These are phyloP conservation scores for Tinea semifulvella DNA, from an alignment of 2,888 invertebrate genomes.

Conservation along the genomic window DNA sequence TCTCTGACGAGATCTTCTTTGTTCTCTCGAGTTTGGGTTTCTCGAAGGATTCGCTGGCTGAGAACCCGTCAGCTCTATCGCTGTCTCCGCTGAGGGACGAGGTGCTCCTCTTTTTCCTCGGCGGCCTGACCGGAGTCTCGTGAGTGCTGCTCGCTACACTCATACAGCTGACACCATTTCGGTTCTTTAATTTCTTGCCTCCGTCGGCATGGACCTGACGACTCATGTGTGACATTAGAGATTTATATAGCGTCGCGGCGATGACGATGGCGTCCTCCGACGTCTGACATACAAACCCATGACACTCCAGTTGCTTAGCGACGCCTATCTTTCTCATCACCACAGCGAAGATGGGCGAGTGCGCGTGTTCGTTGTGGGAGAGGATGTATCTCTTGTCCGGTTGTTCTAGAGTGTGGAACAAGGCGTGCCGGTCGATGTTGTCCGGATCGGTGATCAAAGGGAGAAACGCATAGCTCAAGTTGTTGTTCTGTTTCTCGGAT, in stretches of 20 bases:
- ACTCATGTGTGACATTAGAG: constrained; percentile 83
- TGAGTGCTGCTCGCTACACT: constrained; percentile 74
- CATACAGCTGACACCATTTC: constrained; percentile 80
- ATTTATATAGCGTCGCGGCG: constrained; percentile 90
- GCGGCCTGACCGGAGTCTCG: constrained; percentile 72
- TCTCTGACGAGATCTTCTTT: constrained; percentile 66
- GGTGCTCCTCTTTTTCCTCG: constrained; percentile 76
- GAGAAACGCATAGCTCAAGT: constrained; percentile 78
- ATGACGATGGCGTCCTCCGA: constrained; percentile 92
- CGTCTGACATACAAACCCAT: constrained; percentile 89
- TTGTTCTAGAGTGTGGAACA: constrained; percentile 67
- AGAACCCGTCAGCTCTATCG: constrained; percentile 64
- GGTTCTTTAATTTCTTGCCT: constrained; percentile 69
- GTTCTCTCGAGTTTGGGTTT: constrained; percentile 61
- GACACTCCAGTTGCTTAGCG: constrained; percentile 85
- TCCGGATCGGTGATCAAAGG: constrained; percentile 86
- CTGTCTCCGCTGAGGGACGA: constrained; percentile 71
- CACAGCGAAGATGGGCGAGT: constrained; percentile 87
- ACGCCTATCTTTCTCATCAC: constrained; percentile 86
- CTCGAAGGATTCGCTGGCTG: constrained; percentile 54
- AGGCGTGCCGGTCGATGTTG: constrained; percentile 75
- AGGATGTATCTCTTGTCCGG: constrained; percentile 66
- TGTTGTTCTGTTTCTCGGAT: constrained; percentile 60
- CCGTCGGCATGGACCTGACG: constrained; percentile 54
- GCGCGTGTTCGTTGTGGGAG: constrained; percentile 68